Base-by-base conservation (phyloP, 2,888 invertebrate species). In the Diplolepis rosae region DNA sequence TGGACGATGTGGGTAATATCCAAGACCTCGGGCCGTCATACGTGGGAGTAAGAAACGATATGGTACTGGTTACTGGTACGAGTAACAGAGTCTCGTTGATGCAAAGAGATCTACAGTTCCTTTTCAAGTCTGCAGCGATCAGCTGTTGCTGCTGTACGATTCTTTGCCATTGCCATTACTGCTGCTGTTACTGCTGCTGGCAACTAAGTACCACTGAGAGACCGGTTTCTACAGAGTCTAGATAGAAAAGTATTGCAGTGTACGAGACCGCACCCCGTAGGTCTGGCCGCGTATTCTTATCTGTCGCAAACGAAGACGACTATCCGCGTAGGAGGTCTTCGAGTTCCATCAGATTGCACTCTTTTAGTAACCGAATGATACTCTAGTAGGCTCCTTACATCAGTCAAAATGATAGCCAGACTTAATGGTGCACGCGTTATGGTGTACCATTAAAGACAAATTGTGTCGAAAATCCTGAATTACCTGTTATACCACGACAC, bases 301-400 rank as follows among this genome's bases (percentile, higher is more conserved):
- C 24, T 28, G 28, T 52, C 27, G 28, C 9, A 15, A 52, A 52
- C 52, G 27, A 39, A n/a, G 24, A 61, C 39, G 13, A 27, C 24
- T 61, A 61, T 61, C 61, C 61, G 61, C 61, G 39, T 61, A 61
- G 61, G 61, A 61, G 61, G 61, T 61, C 61, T 35, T 28, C 48
- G 48, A 52, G 52, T 52, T 52, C 22, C 22, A 48, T 5, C 28
- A n/a, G 9, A 52, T 52, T 15, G 32, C 18, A 32, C 32, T 28
- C 28, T 61, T 27, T 35, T 42, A 61, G 56, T 61, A 61, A 32
- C 18, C 22, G 61, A 24, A 61, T 42, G 22, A 24, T 42, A 22
- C 39, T 61, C 32, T 35, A n/a, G n/a, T n/a, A 56, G 32, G 6
- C 22, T 32, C 7, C 39, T 61, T 61, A 61, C 24, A 39, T 61